Evolutionary conservation across 2,797 vertebrate species (phyloP).

Genomic region (Setipinna tenuifilis): DNA sequence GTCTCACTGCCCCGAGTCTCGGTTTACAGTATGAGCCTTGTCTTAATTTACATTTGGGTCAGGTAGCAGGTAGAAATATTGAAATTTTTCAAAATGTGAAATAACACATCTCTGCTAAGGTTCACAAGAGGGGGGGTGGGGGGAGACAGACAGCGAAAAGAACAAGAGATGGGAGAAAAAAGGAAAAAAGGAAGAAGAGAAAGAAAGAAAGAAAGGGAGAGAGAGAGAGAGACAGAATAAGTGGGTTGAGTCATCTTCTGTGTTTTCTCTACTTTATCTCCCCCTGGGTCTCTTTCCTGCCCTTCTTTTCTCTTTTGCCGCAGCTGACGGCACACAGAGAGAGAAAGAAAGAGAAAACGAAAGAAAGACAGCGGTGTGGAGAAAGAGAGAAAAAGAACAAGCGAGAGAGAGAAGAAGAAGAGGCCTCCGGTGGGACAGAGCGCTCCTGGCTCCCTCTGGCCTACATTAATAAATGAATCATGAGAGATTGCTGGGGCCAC

Average conservation of each 20-base stretch:
- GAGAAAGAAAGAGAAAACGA: background rate
- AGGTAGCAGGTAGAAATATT: background rate
- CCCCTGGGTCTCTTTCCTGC: background rate
- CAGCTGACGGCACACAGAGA: background rate
- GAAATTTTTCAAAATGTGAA: too few species aligned
- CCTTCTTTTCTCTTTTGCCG: background rate
- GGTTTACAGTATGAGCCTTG: background rate
- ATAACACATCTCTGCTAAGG: background rate
- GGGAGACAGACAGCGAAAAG: background rate
- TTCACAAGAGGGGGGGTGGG: background rate
- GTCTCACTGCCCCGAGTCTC: background rate
- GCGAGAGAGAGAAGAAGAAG: background rate
- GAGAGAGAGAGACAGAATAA: background rate
- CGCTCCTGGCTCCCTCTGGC: slow-evolving; percentile 4
- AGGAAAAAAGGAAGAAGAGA: background rate
- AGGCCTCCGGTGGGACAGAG: background rate
- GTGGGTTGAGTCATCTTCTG: slow-evolving; percentile 10
- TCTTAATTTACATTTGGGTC: background rate
- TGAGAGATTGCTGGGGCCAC: background rate
- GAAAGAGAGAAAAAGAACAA: background rate
- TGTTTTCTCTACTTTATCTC: background rate
- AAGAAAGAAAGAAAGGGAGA: background rate
- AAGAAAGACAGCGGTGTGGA: background rate
- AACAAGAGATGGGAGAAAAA: background rate
- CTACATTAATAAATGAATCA: slow-evolving; percentile 21